A percentile compares a stretch with the other conserved stretches of the same genome.
Evolutionary conservation across 2,113 vertebrate genomes (phyloP).

Genomic region (Vicugna pacos): DNA sequence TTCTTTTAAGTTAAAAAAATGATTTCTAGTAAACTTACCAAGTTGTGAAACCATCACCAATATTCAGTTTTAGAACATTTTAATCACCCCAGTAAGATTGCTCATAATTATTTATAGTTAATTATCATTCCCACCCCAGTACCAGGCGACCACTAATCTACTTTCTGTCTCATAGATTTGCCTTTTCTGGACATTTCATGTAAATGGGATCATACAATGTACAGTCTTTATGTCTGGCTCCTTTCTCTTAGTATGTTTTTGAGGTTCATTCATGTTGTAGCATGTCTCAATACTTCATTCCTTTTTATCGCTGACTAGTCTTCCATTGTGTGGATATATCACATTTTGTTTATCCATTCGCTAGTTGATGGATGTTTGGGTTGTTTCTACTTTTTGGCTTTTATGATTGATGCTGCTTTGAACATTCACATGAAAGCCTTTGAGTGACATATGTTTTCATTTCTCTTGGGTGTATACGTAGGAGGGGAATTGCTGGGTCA

Average conservation of each 20-base stretch:
- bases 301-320: not conserved
- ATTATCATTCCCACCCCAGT: not conserved
- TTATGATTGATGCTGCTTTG: not conserved
- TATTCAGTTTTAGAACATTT: slow-evolving; percentile 5
- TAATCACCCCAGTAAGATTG: not conserved
- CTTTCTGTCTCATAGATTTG: not conserved
- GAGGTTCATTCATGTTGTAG: not conserved
- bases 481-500: slow-evolving; percentile 18
- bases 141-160: not conserved
- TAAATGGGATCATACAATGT: not conserved
- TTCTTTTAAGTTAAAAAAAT: not conserved
- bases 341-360: not conserved
- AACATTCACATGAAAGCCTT: not conserved
- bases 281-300: not conserved
- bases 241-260: not conserved
- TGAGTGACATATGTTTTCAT: not conserved
- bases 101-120: not conserved
- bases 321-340: not conserved
- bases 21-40: not conserved
- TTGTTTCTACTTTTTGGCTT: slow-evolving; percentile 17
- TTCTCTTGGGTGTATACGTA: not conserved
- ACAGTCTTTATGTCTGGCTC: not conserved
- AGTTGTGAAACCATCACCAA: not conserved
- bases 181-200: not conserved
- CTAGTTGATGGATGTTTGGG: not conserved